Conservation (phyloP, 2,797 vertebrate genomes). For the Poecilia picta region DNA sequence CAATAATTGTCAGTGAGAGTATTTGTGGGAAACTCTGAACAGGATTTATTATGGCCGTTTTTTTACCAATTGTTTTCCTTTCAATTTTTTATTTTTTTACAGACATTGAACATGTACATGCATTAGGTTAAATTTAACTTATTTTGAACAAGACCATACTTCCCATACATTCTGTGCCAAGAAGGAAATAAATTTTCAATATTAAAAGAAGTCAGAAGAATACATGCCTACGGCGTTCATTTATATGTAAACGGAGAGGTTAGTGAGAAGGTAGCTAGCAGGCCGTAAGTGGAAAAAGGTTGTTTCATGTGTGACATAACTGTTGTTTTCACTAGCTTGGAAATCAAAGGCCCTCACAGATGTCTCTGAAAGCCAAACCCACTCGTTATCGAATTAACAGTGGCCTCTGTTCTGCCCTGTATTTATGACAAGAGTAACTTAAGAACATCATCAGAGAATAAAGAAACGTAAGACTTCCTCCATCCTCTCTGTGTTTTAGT, state of each 20-base stretch:
- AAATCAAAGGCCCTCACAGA: slow-evolving; percentile 65
- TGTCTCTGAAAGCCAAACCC: slow-evolving; percentile 55
- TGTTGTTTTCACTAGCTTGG: slow-evolving; percentile 54
- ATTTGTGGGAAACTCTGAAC: not conserved
- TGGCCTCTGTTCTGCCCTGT: slow-evolving; percentile 59
- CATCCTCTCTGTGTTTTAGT: slow-evolving; percentile 34
- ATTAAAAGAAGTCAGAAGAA: not conserved
- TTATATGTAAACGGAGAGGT: slow-evolving; percentile 38
- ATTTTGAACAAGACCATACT: not conserved
- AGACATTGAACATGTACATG: not conserved
- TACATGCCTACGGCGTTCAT: slow-evolving; percentile 17
- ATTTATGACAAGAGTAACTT: slow-evolving; percentile 61
- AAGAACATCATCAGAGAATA: slow-evolving; percentile 45
- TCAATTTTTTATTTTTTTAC: too few relatives aligned
- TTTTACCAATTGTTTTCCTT: not conserved
- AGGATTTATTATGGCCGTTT: not conserved
- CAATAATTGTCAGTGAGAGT: not conserved
- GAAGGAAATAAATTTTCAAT: not conserved
- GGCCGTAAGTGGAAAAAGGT: slow-evolving; percentile 70
- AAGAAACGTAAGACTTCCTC: slow-evolving; percentile 46
- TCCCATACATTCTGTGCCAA: not conserved
- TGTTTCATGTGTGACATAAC: slow-evolving; percentile 45
- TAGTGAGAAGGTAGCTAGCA: slow-evolving; percentile 11
- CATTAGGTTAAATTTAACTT: not conserved
- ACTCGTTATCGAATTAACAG: slow-evolving; percentile 71